These are phyloP conservation scores for Drosophila silvestris DNA, from an alignment of 2,888 invertebrate species.

Conservation along the genomic window DNA sequence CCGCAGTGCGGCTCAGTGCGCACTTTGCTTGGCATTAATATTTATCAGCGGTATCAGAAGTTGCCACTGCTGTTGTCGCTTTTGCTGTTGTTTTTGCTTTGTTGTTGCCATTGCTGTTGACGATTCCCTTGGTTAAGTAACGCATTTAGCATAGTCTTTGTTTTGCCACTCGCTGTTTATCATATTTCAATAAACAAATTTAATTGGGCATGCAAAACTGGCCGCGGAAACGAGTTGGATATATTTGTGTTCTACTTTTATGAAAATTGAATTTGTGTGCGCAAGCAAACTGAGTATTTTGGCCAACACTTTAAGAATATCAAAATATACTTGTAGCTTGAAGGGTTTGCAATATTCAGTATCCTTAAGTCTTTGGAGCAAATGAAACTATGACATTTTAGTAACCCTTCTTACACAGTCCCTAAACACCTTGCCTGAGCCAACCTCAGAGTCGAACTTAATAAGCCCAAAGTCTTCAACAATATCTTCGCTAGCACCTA, in stretches of 20 bases:
- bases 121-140: conserved; percentile 51
- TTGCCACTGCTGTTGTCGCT: conserved; percentile 31
- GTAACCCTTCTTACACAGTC: not conserved
- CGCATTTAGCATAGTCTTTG: conserved; percentile 74
- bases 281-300: not conserved
- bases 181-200: conserved; percentile 78
- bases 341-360: not conserved
- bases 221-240: not conserved
- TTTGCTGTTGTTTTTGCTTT: conserved; percentile 12
- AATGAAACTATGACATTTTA: not conserved
- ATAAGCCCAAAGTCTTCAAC: too few relatives aligned
- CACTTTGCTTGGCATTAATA: conserved; percentile 80
- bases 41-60: conserved; percentile 78
- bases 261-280: not conserved
- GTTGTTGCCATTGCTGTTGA: conserved; percentile 19
- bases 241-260: conserved; percentile 2
- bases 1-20: conserved; percentile 78
- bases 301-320: not conserved
- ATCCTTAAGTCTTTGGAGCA: not conserved
- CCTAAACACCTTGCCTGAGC: not conserved
- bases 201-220: conserved; percentile 53
- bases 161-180: conserved; percentile 41
- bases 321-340: not conserved
- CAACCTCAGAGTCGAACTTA: not conserved
- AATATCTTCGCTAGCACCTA: not conserved